These are phyloP conservation scores for Genyomyrus donnyi DNA, from an alignment of 2,113 vertebrate species.

Conservation along the genomic window DNA sequence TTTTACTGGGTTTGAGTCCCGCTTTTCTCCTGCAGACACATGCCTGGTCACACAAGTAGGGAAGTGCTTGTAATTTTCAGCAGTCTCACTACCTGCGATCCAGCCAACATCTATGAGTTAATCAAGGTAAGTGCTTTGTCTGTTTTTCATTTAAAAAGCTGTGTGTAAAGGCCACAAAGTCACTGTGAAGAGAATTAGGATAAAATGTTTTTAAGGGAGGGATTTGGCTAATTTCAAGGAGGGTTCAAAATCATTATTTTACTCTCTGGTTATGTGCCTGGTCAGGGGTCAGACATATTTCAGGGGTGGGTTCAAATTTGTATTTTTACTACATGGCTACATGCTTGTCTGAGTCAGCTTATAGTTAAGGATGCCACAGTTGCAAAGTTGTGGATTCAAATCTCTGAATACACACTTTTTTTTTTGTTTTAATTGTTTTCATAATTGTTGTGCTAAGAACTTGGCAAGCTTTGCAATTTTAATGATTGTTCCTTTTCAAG, in stretches of 20 bases:
- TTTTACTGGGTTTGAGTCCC: neutral
- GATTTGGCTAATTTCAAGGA: neutral
- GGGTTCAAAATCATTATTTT: neutral
- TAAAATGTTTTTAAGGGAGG: neutral
- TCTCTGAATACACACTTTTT: neutral
- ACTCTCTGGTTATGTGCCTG: neutral
- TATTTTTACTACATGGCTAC: neutral
- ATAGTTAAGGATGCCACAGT: neutral
- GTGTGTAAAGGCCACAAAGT: neutral
- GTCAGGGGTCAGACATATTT: neutral
- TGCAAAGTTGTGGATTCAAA: neutral
- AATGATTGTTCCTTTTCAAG: neutral
- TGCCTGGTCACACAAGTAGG: conserved; percentile 92
- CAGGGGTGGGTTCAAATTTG: neutral
- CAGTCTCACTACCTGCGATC: conserved; percentile 95
- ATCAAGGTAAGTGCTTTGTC: conserved; percentile 69
- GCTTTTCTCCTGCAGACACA: conserved; percentile 67
- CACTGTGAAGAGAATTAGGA: neutral
- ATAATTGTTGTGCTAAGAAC: neutral
- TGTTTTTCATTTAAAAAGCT: neutral
- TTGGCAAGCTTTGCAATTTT: neutral
- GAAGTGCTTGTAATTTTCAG: conserved; percentile 90
- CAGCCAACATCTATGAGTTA: conserved; percentile 87
- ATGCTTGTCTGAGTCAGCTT: neutral
- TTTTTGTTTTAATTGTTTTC: neutral